phyloP scores from a whole-genome alignment of 2,888 invertebrate genomes.

The Drosophila subsilvestris region DNA sequence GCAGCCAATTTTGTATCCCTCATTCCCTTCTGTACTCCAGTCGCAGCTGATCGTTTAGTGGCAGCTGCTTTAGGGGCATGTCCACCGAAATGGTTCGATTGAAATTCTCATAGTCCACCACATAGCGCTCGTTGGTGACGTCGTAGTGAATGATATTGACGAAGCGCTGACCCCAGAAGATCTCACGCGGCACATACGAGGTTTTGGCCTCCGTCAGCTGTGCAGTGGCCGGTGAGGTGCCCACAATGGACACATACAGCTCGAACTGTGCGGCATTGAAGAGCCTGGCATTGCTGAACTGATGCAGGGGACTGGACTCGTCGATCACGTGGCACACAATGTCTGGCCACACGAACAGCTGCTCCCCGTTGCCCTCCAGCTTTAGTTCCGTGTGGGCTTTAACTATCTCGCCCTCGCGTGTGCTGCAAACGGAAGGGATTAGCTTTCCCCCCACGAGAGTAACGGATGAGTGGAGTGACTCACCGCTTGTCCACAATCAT shows the following conservation, averaged over 20 bases:
- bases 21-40: conserved; percentile 37
- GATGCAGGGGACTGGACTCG: conserved; percentile 90
- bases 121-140: conserved; percentile 86
- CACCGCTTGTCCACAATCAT: conserved; percentile 82
- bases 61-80: conserved; percentile 53
- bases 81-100: conserved; percentile 82
- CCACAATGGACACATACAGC: conserved; percentile 92
- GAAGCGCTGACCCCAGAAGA: conserved; percentile 93
- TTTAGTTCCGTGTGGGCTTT: conserved; percentile 90
- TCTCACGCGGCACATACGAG: conserved; percentile 91
- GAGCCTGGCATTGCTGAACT: conserved; percentile 89
- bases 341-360: conserved; percentile 93
- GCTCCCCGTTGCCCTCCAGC: conserved; percentile 87
- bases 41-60: conserved; percentile 21
- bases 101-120: conserved; percentile 82
- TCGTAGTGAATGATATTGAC: conserved; percentile 87
- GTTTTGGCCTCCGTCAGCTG: conserved; percentile 89
- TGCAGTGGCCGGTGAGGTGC: conserved; percentile 91
- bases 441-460: neutral
- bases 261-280: conserved; percentile 91
- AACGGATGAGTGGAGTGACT: conserved; percentile 34
- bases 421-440: conserved; percentile 59
- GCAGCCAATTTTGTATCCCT: neutral
- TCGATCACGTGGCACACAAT: conserved; percentile 94
- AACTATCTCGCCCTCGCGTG: conserved; percentile 89